Percentiles rank a stretch among this genome's conserved stretches.
phyloP scores from a whole-genome alignment of 2,888 invertebrate species.

The Pandemis heparana region DNA sequence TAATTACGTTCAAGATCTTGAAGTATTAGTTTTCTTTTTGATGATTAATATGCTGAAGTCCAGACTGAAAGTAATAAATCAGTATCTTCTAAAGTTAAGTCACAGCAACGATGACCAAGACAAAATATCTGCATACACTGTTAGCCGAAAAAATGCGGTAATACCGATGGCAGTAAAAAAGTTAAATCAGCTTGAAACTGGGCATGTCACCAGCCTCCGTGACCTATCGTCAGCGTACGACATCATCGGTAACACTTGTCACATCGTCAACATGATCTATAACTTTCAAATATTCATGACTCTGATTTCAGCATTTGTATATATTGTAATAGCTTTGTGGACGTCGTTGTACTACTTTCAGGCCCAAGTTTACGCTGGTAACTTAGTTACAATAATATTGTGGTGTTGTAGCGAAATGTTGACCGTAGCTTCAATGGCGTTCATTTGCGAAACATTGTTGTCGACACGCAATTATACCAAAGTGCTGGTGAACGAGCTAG shows the following conservation, averaged over 20 bases:
- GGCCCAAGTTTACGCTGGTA: constrained; percentile 48
- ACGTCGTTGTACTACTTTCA: constrained; percentile 59
- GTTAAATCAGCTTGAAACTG: constrained; percentile 54
- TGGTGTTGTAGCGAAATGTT: constrained; percentile 59
- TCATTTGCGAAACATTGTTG: constrained; percentile 62
- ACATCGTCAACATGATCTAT: constrained; percentile 61
- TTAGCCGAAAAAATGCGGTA: constrained; percentile 42
- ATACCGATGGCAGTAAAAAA: constrained; percentile 43
- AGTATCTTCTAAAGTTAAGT: constrained; percentile 57
- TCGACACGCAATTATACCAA: constrained; percentile 59
- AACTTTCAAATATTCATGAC: constrained; percentile 70
- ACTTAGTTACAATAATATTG: constrained; percentile 54
- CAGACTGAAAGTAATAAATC: constrained; percentile 60
- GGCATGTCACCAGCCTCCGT: constrained; percentile 55
- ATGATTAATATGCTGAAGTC: constrained; percentile 57
- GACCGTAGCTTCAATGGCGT: constrained; percentile 59
- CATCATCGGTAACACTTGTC: constrained; percentile 59
- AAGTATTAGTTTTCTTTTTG: constrained; percentile 60
- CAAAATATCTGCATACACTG: constrained; percentile 21
- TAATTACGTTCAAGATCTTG: constrained; percentile 58
- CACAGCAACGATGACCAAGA: constrained; percentile 15
- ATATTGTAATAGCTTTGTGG: constrained; percentile 66
- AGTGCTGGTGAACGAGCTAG: constrained; percentile 64
- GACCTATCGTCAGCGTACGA: constrained; percentile 62
- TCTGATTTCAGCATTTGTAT: constrained; percentile 63